Conservation (phyloP, 2,113 vertebrate genomes). For the Saccopteryx leptura region DNA sequence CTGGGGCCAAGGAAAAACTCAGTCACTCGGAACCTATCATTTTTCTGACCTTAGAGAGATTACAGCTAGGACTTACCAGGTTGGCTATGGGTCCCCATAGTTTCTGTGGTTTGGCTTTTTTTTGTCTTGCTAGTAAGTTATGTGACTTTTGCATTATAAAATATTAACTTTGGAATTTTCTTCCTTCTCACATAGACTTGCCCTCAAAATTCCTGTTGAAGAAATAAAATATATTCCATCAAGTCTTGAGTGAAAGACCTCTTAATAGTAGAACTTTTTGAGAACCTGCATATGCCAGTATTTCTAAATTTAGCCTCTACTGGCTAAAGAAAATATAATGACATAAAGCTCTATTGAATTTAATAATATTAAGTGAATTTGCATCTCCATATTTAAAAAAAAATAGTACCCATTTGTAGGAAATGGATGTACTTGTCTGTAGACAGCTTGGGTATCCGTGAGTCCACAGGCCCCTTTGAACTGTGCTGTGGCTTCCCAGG, state of each 20-base stretch:
- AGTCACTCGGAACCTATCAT: not conserved
- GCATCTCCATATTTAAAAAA: not conserved
- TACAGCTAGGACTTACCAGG: not conserved
- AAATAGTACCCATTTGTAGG: not conserved
- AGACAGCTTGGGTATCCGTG: not conserved
- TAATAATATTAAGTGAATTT: slow-evolving; percentile 26
- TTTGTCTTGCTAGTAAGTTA: slow-evolving; percentile 43
- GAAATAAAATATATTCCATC: slow-evolving; percentile 21
- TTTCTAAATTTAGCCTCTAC: slow-evolving; percentile 40
- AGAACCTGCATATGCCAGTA: not conserved
- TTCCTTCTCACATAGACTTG: not conserved
- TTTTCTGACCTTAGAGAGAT: slow-evolving; percentile 31
- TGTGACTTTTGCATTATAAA: slow-evolving; percentile 21
- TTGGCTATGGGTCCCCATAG: not conserved
- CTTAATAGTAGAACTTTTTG: slow-evolving; percentile 17
- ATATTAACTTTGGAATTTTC: slow-evolving; percentile 49
- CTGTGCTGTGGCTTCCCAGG: not conserved
- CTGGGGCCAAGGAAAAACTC: not conserved
- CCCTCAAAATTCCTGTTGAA: slow-evolving; percentile 52
- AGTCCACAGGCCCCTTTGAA: not conserved
- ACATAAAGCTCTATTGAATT: slow-evolving; percentile 29
- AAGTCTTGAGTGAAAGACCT: not conserved
- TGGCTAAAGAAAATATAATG: slow-evolving; percentile 27
- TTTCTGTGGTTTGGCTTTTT: slow-evolving; percentile 8
- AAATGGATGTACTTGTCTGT: not conserved